These are phyloP conservation scores for Aselliscus stoliczkanus DNA, from an alignment of 2,797 vertebrate genomes.

Conservation along the genomic window DNA sequence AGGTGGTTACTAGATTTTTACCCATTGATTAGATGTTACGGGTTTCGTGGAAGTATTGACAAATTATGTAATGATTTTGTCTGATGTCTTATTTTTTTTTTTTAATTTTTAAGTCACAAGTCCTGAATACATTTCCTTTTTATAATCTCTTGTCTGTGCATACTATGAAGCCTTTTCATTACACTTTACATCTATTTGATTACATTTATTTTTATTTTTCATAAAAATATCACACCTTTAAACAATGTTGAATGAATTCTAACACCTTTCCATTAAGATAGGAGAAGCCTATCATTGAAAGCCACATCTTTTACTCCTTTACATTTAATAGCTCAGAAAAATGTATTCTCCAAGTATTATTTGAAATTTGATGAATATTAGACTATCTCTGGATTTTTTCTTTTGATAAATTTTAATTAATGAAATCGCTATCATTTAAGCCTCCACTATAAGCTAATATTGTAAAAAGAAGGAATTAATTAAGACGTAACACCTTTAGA, in stretches of 20 bases:
- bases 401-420: constrained; percentile 56
- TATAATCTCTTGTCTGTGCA: background rate
- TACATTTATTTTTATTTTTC: constrained; percentile 35
- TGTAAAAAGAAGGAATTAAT: constrained; percentile 2
- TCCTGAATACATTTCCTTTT: constrained; percentile 29
- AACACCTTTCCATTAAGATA: background rate
- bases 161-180: background rate
- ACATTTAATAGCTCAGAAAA: background rate
- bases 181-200: background rate
- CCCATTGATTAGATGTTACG: background rate
- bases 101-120: background rate
- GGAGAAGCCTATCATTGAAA: background rate
- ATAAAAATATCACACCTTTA: constrained; percentile 1
- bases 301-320: background rate
- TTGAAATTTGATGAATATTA: constrained; percentile 42
- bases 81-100: constrained; percentile 22
- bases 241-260: background rate
- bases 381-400: background rate
- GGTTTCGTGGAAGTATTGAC: background rate
- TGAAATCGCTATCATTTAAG: background rate
- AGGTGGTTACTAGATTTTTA: background rate
- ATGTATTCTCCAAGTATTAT: background rate
- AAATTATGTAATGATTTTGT: constrained; percentile 12
- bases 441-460: background rate
- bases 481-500: background rate